Percentiles rank a stretch among this genome's conserved stretches.
Evolutionary conservation across 30 jellyfish, hydroid and myxozoan species (phyloP).

Genomic region (Pseudorhiza aurosa): DNA sequence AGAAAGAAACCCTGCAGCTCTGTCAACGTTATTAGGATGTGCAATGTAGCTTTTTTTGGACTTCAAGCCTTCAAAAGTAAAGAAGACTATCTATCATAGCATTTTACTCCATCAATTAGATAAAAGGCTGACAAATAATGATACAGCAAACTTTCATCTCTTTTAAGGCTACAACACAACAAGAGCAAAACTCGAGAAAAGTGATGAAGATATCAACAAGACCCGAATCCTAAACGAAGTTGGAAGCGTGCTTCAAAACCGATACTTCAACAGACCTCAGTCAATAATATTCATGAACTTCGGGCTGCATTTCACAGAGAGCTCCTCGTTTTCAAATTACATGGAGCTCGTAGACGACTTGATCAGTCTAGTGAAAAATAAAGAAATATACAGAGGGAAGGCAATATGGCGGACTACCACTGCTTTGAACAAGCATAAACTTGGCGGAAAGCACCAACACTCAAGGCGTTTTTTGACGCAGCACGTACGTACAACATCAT

Average conservation of each 20-base stretch:
- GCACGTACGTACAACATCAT: conserved; percentile 38
- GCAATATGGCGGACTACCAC: conserved; percentile 84
- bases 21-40: too few relatives aligned
- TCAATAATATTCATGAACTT: conserved; percentile 51
- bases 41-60: too few relatives aligned
- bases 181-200: conserved; percentile 66
- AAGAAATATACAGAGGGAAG: conserved; percentile 6
- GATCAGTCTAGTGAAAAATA: conserved; percentile 12
- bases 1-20: too few relatives aligned
- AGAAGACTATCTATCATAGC: too few relatives aligned
- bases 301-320: conserved; percentile 74
- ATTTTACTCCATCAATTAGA: too few relatives aligned
- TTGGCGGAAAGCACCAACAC: conserved; percentile 50
- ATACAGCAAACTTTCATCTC: too few relatives aligned
- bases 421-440: conserved; percentile 61
- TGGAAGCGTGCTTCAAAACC: not conserved
- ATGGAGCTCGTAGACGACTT: conserved; percentile 24
- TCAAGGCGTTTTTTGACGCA: conserved; percentile 65
- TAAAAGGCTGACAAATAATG: too few relatives aligned
- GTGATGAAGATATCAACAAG: conserved; percentile 59
- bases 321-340: conserved; percentile 50
- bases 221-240: conserved; percentile 52
- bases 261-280: conserved; percentile 11
- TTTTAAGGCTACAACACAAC: conserved; percentile 74
- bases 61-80: too few relatives aligned